Evolutionary conservation across 2,113 vertebrate genomes (phyloP).

Genomic region (Tricholaema leucomelas): DNA sequence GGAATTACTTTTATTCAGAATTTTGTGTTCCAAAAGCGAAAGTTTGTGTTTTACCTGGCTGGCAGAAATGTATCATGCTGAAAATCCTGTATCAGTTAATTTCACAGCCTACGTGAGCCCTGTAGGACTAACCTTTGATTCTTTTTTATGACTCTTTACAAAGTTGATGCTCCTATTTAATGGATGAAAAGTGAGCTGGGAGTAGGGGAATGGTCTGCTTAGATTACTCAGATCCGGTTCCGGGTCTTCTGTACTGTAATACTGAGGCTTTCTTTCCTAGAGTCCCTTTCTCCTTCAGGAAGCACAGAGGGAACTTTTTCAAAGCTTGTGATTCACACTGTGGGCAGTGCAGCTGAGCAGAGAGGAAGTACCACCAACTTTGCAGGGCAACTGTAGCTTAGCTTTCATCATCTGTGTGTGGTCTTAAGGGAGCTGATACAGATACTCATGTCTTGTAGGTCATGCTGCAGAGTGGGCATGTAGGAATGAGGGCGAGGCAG

Average conservation of each 20-base stretch:
- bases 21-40: not conserved
- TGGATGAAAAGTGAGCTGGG: not conserved
- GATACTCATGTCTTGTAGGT: not conserved
- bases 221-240: not conserved
- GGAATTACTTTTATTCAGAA: not conserved
- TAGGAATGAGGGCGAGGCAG: not conserved
- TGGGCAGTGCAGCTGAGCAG: not conserved
- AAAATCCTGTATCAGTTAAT: not conserved
- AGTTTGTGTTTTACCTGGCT: not conserved
- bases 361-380: not conserved
- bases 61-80: not conserved
- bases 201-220: not conserved
- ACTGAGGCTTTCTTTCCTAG: rapidly evolving
- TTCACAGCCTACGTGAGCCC: not conserved
- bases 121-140: not conserved
- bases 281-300: not conserved
- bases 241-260: not conserved
- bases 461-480: not conserved
- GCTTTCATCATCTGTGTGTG: not conserved
- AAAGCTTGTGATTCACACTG: not conserved
- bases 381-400: not conserved
- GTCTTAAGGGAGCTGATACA: not conserved
- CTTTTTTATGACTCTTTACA: not conserved
- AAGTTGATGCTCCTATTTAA: not conserved
- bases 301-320: not conserved